Base-by-base conservation (phyloP, 2,888 invertebrate genomes). In the Ectemnius continuus region DNA sequence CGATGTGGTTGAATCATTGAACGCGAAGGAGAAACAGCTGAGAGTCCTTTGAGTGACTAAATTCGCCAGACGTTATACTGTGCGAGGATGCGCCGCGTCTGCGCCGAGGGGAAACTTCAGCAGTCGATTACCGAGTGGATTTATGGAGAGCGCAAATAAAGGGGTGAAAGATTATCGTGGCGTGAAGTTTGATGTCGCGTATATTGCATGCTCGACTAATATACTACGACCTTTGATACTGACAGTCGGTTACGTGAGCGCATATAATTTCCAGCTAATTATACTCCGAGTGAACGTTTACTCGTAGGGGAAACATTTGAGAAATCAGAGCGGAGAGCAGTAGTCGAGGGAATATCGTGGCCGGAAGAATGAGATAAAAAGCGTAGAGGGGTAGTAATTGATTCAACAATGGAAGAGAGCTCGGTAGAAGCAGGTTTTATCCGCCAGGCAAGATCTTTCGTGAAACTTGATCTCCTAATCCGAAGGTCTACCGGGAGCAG, bases 21-120 rank as follows among this genome's bases (percentile, higher is more conserved):
- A 36, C 6, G 36, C 8, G 36, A 76, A 67, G 46, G 67, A 64
- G 65, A 64, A 75, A 68, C 66, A 76, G 70, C 66, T 68, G 72
- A 80, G 73, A 71, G 70, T 71, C 66, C 75, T 52, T 36, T 36
- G 71, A 69, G 80, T 82, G 82, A 84, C 83, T 84, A 81, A 79
- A 73, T 85, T 76, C 76, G 73, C 63, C 65, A 68, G 36, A 72
- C 77, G 73, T 79, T 82, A 76, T 76, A 75, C 70, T n/a, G 67
- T n/a, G 67, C 58, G 67, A 61, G 36, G 5, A 36, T 36, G 36
- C 5, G 11, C 8, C 6, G 36, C 36, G 8, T 6, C 36, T 36
- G 11, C 36, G 36, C 8, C 20, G 52, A 4, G n/a, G 26, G 11
- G 36, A 36, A 11, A 36, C 36, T 23, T 23, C 23, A 23, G 3